Evolutionary conservation across 2,888 invertebrate genomes (phyloP).

Genomic region (Hoplodrina blanda): DNA sequence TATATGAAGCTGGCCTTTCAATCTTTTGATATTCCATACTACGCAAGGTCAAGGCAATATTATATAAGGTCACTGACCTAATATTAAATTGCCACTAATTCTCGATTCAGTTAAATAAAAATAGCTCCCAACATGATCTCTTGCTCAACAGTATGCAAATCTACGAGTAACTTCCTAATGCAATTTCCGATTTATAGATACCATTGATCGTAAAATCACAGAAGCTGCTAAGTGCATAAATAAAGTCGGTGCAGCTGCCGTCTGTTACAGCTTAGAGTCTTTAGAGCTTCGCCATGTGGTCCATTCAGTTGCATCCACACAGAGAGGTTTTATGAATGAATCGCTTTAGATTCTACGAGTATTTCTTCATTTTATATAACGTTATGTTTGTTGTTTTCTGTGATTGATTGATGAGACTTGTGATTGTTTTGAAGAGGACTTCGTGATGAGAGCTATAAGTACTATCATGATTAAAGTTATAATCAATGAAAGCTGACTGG

Average conservation of each 20-base stretch:
- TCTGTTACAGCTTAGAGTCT: conserved; percentile 26
- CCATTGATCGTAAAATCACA: conserved; percentile 50
- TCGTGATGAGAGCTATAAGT: too few species aligned
- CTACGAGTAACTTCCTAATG: conserved; percentile 13
- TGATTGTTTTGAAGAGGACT: neutral
- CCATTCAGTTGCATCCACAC: conserved; percentile 36
- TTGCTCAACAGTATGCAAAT: conserved; percentile 1
- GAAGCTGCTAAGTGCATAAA: conserved; percentile 48
- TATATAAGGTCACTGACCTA: too few species aligned
- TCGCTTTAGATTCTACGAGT: conserved; percentile 24
- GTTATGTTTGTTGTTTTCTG: neutral
- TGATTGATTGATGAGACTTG: conserved; percentile 7
- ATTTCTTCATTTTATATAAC: neutral
- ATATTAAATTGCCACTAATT: neutral
- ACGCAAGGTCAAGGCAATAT: neutral
- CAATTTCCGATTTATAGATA: conserved; percentile 35
- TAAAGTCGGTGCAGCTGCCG: conserved; percentile 47
- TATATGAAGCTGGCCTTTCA: neutral
- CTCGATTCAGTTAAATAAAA: neutral
- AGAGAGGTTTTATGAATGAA: conserved; percentile 40
- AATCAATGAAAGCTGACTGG: too few species aligned
- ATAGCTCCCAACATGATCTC: neutral
- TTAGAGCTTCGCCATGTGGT: conserved; percentile 42
- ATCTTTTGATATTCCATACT: neutral
- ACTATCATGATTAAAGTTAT: too few species aligned